These are phyloP conservation scores for Psettodes erumei DNA, from an alignment of 2,113 vertebrate genomes.

Conservation along the genomic window DNA sequence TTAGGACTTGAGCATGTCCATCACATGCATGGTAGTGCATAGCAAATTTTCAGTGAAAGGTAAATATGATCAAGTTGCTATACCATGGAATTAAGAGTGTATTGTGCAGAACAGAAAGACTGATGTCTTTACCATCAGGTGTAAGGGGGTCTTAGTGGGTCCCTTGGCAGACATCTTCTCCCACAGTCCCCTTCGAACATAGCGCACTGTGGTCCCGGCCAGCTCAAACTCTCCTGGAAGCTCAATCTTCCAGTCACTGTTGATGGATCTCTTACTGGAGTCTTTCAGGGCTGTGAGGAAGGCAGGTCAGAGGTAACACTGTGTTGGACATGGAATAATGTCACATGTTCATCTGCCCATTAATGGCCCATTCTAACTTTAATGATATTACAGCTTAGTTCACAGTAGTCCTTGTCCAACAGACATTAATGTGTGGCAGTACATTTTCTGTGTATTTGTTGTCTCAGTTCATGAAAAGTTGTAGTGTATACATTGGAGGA, in stretches of 20 bases:
- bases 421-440: background rate
- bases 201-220: slow-evolving; percentile 96
- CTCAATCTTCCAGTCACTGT: slow-evolving; percentile 99
- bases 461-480: background rate
- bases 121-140: slow-evolving; percentile 91
- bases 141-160: slow-evolving; percentile 93
- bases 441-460: background rate
- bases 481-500: too few species aligned
- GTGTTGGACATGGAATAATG: background rate
- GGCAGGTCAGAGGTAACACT: background rate
- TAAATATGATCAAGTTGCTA: background rate
- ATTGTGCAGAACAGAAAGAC: background rate
- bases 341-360: background rate
- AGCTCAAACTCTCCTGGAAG: slow-evolving; percentile 97
- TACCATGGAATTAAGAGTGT: background rate
- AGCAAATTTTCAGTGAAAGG: too few species aligned
- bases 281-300: slow-evolving; percentile 90
- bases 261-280: slow-evolving; percentile 94
- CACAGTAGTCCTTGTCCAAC: background rate
- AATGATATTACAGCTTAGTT: background rate
- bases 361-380: background rate
- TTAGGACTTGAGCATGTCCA: too few species aligned
- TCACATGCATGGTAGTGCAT: too few species aligned
- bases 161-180: slow-evolving; percentile 99
- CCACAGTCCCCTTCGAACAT: slow-evolving; percentile 96